phyloP scores from a whole-genome alignment of 2,797 vertebrate genomes.

The Phoxinus dragarum region DNA sequence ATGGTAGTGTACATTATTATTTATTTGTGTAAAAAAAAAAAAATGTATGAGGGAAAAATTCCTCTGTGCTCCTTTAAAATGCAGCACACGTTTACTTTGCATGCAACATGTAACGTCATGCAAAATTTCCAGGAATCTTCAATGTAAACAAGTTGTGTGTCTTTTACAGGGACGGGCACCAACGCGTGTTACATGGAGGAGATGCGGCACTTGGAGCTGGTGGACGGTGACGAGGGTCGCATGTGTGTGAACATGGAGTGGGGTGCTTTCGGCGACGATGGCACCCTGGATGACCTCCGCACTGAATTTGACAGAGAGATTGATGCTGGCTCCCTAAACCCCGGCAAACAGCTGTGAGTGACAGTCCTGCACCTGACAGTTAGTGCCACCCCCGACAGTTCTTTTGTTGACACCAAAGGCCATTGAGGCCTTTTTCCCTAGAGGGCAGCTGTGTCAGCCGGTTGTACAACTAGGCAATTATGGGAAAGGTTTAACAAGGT shows the following conservation, averaged over 20 bases:
- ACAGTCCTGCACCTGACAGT: slow-evolving; percentile 5
- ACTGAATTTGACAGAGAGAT: slow-evolving; percentile 91
- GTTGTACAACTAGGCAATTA: background rate
- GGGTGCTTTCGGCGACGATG: slow-evolving; percentile 95
- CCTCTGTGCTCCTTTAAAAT: background rate
- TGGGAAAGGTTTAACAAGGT: background rate
- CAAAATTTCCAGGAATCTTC: background rate
- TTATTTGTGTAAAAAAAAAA: too few species aligned
- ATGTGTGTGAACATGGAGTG: slow-evolving; percentile 99
- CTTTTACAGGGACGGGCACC: slow-evolving; percentile 86
- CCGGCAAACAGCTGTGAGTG: slow-evolving; percentile 94
- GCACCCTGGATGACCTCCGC: slow-evolving; percentile 85
- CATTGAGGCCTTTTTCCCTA: background rate
- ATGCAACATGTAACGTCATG: background rate
- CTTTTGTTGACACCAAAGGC: background rate
- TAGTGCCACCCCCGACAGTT: background rate
- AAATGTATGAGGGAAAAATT: background rate
- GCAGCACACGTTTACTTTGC: background rate
- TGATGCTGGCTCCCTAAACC: slow-evolving; percentile 93
- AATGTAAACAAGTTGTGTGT: background rate
- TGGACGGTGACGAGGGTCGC: slow-evolving; percentile 92
- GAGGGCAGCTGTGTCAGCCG: background rate
- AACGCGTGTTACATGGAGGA: slow-evolving; percentile 99
- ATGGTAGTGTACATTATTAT: background rate
- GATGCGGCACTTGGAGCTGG: slow-evolving; percentile 90